Conservation (phyloP, 2,113 vertebrate genomes). For the Pollachius pollachius region DNA sequence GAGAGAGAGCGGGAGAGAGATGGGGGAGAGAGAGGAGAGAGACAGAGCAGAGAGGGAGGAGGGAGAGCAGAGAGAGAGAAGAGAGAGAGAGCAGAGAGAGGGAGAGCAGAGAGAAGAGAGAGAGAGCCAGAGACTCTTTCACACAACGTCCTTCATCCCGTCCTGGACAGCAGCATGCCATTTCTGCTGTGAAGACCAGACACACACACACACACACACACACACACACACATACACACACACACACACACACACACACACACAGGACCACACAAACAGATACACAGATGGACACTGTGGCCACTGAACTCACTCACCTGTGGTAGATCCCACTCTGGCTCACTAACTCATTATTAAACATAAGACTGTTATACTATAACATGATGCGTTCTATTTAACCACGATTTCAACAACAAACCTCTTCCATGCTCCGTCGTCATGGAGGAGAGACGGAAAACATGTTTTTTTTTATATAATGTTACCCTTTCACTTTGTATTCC, state of each 20-base stretch:
- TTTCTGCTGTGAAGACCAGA: neutral
- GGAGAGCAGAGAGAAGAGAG: neutral
- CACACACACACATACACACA: neutral
- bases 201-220: neutral
- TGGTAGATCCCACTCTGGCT: neutral
- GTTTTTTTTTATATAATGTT: too few species aligned
- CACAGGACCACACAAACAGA: too few species aligned
- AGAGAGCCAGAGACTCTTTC: neutral
- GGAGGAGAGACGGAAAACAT: too few species aligned
- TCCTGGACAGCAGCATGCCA: neutral
- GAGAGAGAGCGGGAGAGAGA: neutral
- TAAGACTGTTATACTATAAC: too few species aligned
- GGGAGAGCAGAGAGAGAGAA: neutral
- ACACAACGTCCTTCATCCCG: too few species aligned
- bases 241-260: neutral
- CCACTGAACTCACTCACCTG: conserved; percentile 3
- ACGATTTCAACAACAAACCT: too few species aligned
- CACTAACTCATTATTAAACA: neutral
- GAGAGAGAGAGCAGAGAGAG: neutral
- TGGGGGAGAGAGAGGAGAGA: conserved; percentile 12
- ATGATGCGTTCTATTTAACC: too few species aligned
- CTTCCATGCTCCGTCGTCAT: too few species aligned
- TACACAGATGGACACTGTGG: too few species aligned
- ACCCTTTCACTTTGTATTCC: too few species aligned
- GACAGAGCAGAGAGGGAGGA: conserved; percentile 7